Conservation (phyloP, 2,113 vertebrate species). For the Syngnathus floridae region DNA sequence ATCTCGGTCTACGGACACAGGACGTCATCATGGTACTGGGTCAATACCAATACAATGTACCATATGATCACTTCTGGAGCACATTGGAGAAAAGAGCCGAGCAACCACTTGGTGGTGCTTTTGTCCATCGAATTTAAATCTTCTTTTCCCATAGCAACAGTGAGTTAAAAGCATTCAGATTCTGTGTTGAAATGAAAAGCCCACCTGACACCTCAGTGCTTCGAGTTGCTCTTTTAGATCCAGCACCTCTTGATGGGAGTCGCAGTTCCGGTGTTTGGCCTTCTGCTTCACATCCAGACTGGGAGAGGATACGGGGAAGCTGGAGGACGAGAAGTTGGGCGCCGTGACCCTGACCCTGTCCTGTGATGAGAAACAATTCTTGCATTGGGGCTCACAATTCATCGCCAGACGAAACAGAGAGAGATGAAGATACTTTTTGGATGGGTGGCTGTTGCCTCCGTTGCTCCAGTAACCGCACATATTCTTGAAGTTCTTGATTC, state of each 20-base stretch:
- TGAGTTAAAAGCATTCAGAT: constrained; percentile 33
- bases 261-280: constrained; percentile 20
- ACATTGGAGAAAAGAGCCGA: not conserved
- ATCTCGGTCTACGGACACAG: constrained; percentile 69
- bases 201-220: constrained; percentile 68
- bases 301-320: constrained; percentile 15
- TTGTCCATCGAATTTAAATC: constrained; percentile 31
- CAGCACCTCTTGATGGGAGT: constrained; percentile 49
- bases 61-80: too few relatives aligned
- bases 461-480: constrained; percentile 67
- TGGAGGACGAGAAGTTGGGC: constrained; percentile 16
- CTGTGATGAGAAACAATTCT: not conserved
- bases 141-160: constrained; percentile 57
- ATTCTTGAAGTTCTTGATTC: constrained; percentile 75
- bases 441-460: constrained; percentile 40
- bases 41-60: constrained; percentile 10
- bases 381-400: not conserved
- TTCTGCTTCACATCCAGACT: constrained; percentile 6
- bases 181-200: constrained; percentile 16
- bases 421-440: constrained; percentile 44
- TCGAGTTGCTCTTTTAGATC: constrained; percentile 70
- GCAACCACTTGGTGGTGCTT: constrained; percentile 60
- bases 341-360: not conserved
- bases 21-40: constrained; percentile 11
- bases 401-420: not conserved